Percentiles rank a stretch among this genome's conserved stretches.
phyloP scores from a whole-genome alignment of 2,888 invertebrate genomes.

The Agriopis marginaria region DNA sequence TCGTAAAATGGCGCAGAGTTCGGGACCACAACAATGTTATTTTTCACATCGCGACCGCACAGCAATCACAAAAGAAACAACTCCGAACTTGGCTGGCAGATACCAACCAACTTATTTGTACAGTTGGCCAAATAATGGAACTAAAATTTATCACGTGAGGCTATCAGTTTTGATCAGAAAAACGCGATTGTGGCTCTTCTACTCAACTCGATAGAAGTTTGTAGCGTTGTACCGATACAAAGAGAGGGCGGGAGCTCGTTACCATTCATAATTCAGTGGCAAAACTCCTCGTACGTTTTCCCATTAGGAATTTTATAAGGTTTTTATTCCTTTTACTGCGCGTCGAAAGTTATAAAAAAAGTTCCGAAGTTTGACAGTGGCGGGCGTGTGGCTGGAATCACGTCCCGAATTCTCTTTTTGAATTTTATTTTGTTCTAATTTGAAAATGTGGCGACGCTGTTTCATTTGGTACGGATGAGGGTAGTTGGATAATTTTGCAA shows the following conservation, averaged over 20 bases:
- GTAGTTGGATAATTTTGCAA: too few relatives aligned
- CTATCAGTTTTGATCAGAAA: not conserved
- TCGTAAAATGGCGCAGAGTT: conserved; percentile 52
- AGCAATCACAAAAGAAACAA: conserved; percentile 81
- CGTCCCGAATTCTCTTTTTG: conserved; percentile 33
- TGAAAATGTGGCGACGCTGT: conserved; percentile 20
- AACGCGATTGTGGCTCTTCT: not conserved
- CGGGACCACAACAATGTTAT: conserved; percentile 72
- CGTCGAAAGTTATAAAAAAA: conserved; percentile 59
- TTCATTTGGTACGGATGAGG: not conserved
- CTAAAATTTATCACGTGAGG: conserved; percentile 48
- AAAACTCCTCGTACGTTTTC: conserved; percentile 85
- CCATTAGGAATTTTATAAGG: conserved; percentile 85
- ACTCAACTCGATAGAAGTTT: not conserved
- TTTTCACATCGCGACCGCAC: conserved; percentile 70
- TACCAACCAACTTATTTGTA: not conserved
- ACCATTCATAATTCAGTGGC: conserved; percentile 84
- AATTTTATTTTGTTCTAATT: conserved; percentile 30
- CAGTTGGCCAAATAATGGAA: conserved; percentile 48
- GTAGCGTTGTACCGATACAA: conserved; percentile 30
- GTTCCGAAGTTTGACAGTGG: conserved; percentile 52
- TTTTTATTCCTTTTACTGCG: conserved; percentile 74
- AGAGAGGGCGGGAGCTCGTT: conserved; percentile 71
- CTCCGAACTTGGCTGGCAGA: conserved; percentile 36
- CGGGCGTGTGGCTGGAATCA: conserved; percentile 40